Conservation (phyloP, 2,113 vertebrate species). For the Ivindomyrus marchei region DNA sequence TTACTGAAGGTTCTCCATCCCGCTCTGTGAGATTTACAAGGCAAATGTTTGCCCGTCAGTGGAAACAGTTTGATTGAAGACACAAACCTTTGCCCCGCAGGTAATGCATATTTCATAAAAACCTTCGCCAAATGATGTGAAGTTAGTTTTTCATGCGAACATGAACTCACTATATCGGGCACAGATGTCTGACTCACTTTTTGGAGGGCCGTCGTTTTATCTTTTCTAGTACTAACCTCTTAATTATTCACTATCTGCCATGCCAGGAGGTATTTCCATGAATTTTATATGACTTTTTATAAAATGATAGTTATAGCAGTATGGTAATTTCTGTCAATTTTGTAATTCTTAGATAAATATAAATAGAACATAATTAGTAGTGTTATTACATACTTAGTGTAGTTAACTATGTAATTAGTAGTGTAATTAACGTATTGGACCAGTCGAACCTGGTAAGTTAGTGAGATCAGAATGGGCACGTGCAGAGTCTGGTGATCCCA, state of each 20-base stretch:
- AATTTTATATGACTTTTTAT: background rate
- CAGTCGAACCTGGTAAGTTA: background rate
- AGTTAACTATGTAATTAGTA: background rate
- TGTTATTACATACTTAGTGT: background rate
- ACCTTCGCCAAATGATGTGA: no score
- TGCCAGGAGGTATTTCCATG: background rate
- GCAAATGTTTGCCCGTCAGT: slow-evolving; percentile 77
- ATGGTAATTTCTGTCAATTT: background rate
- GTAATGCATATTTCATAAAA: slow-evolving; percentile 36
- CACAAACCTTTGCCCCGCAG: slow-evolving; percentile 64
- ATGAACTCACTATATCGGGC: background rate
- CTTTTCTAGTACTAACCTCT: background rate
- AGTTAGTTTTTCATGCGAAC: background rate
- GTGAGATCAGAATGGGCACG: background rate
- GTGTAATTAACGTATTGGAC: background rate
- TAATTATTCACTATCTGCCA: background rate
- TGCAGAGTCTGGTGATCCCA: background rate
- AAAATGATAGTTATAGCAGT: background rate
- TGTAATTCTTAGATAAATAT: background rate
- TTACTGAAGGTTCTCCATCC: slow-evolving; percentile 65
- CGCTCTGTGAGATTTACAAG: slow-evolving; percentile 63
- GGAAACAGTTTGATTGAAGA: slow-evolving; percentile 69
- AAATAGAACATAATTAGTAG: background rate
- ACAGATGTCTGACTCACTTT: background rate
- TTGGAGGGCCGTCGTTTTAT: background rate